Conservation (phyloP, 2,113 vertebrate genomes). For the Zapus hudsonius region DNA sequence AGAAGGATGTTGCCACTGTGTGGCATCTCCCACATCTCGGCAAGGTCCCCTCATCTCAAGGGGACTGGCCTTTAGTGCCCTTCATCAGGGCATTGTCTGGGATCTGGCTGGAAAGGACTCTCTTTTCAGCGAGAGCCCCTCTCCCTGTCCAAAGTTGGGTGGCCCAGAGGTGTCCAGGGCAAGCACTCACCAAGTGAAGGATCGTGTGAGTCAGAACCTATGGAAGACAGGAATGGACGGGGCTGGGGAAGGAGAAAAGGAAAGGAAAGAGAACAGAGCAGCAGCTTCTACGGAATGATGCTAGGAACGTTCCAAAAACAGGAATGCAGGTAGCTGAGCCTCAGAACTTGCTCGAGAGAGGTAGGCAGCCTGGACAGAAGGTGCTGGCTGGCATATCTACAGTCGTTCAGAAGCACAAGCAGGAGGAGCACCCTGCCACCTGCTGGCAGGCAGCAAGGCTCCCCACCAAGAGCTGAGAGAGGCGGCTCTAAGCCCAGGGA, state of each 20-base stretch:
- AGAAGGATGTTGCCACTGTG: neutral
- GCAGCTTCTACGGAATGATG: neutral
- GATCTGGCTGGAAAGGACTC: neutral
- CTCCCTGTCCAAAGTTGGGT: rapidly evolving
- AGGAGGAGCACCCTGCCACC: constrained; percentile 42
- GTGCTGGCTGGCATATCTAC: rapidly evolving
- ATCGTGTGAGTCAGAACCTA: too few species aligned
- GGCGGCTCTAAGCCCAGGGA: rapidly evolving
- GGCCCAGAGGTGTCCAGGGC: too few species aligned
- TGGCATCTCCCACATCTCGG: rapidly evolving
- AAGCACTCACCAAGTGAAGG: neutral
- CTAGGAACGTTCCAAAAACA: neutral
- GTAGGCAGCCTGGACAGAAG: rapidly evolving
- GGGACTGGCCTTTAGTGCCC: neutral
- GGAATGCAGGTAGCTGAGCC: neutral
- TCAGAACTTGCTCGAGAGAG: neutral
- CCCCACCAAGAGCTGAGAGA: too few species aligned
- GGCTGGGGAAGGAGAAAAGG: neutral
- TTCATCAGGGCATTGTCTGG: neutral
- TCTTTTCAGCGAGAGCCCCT: neutral
- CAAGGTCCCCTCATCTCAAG: neutral
- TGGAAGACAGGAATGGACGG: rapidly evolving
- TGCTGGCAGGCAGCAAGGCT: constrained; percentile 60
- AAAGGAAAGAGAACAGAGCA: neutral
- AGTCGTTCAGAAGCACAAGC: rapidly evolving